A percentile compares a stretch with the other conserved stretches of the same genome.
These are phyloP conservation scores for Achlya flavicornis DNA, from an alignment of 2,888 invertebrate genomes.

Conservation along the genomic window DNA sequence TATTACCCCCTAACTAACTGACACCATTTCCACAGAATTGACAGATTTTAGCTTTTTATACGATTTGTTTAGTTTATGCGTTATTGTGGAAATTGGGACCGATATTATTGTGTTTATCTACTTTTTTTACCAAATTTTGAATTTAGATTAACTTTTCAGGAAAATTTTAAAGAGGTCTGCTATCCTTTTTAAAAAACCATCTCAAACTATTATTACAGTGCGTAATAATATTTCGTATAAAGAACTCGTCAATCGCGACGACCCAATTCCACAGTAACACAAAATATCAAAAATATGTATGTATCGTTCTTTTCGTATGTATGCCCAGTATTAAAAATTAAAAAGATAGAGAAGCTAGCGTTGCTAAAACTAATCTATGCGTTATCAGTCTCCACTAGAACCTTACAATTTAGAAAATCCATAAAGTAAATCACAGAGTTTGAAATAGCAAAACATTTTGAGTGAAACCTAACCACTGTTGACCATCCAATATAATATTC, in stretches of 20 bases:
- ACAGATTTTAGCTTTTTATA: slow-evolving; percentile 70
- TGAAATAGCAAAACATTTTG: slow-evolving; percentile 80
- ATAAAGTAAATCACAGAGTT: slow-evolving; percentile 83
- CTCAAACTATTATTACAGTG: slow-evolving; percentile 27
- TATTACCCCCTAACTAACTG: slow-evolving; percentile 70
- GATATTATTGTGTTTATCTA: slow-evolving; percentile 10
- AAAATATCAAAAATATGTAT: slow-evolving; percentile 73
- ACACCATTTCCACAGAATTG: slow-evolving; percentile 80
- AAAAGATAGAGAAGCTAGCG: slow-evolving; percentile 81
- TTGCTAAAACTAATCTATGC: slow-evolving; percentile 83
- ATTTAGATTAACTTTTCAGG: slow-evolving; percentile 10
- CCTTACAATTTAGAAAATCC: slow-evolving; percentile 83
- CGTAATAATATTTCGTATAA: slow-evolving; percentile 24
- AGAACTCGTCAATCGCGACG: slow-evolving; percentile 17
- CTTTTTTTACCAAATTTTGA: background rate
- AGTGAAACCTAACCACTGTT: slow-evolving; percentile 67
- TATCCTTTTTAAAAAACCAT: slow-evolving; percentile 22
- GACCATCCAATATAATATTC: slow-evolving; percentile 51
- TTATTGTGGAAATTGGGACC: slow-evolving; percentile 58
- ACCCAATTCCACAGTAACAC: slow-evolving; percentile 59
- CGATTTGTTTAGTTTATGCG: slow-evolving; percentile 53
- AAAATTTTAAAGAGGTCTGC: slow-evolving; percentile 1
- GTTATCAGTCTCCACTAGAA: slow-evolving; percentile 84
- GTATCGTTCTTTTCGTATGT: slow-evolving; percentile 51
- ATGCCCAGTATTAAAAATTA: slow-evolving; percentile 72